phyloP scores from a whole-genome alignment of 92 coral and sea anemone genomes.

The Pocillopora meandrina region DNA sequence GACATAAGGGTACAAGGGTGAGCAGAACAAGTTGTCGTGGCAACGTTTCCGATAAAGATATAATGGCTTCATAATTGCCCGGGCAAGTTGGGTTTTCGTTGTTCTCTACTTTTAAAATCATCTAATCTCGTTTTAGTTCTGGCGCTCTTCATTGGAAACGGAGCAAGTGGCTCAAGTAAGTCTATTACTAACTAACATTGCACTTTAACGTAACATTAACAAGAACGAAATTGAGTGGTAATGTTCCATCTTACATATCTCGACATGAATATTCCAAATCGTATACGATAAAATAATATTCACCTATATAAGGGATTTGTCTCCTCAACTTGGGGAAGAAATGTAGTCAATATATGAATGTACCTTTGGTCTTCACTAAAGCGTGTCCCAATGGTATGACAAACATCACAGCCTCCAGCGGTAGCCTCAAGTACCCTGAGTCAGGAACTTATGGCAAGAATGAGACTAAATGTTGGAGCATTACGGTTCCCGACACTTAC shows the following conservation, averaged over 20 bases:
- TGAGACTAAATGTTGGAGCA: slow-evolving; percentile 33
- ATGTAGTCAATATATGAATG: not conserved
- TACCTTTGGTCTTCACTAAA: not conserved
- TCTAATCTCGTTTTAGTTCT: slow-evolving; percentile 5
- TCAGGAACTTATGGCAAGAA: slow-evolving; percentile 18
- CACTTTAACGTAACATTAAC: too few species aligned
- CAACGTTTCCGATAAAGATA: too few species aligned
- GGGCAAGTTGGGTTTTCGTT: too few species aligned
- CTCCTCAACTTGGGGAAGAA: not conserved
- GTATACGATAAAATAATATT: not conserved
- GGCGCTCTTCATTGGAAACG: not conserved
- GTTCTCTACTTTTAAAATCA: too few species aligned
- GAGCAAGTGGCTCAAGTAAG: slow-evolving; percentile 24
- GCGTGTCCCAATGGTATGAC: slow-evolving; percentile 28
- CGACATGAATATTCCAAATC: too few species aligned
- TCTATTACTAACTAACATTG: not conserved
- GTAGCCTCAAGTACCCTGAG: not conserved
- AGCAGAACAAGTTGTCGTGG: too few species aligned
- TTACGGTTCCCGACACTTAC: slow-evolving; percentile 17
- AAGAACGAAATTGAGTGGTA: too few species aligned
- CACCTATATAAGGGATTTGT: not conserved
- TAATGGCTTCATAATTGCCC: too few species aligned
- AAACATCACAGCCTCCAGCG: slow-evolving; percentile 13
- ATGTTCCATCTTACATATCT: too few species aligned
- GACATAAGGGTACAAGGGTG: too few species aligned